Conservation (phyloP, 2,797 vertebrate species). For the Typhlichthys eigenmanni region DNA sequence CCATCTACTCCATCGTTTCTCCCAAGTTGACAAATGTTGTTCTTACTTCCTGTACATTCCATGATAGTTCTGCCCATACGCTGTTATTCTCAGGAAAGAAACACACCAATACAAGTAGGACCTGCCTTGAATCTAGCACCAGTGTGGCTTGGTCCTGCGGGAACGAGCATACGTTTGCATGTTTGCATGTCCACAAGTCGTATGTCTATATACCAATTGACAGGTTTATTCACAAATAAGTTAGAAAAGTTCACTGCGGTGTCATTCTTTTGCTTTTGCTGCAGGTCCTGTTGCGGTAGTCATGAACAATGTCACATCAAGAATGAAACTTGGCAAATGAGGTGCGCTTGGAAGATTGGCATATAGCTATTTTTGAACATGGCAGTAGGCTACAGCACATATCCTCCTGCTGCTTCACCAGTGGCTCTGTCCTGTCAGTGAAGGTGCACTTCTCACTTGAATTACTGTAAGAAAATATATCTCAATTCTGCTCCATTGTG, state of each 20-base stretch:
- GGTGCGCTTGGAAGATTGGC: conserved; percentile 7
- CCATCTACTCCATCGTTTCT: not conserved
- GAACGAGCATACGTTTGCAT: not conserved
- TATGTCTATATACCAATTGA: conserved; percentile 15
- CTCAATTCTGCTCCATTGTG: too few species aligned
- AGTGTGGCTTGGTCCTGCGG: conserved; percentile 31
- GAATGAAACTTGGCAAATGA: not conserved
- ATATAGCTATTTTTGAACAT: not conserved
- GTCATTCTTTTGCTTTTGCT: not conserved
- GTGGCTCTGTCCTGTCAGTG: too few species aligned
- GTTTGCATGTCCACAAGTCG: conserved; percentile 5
- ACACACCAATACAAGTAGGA: conserved; percentile 55
- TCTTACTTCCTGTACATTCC: conserved; percentile 39
- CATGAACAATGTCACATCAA: conserved; percentile 13
- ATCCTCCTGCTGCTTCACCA: too few species aligned
- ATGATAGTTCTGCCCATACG: conserved; percentile 50
- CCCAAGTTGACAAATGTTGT: conserved; percentile 10
- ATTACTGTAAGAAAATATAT: too few species aligned
- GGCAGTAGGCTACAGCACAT: too few species aligned
- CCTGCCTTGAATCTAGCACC: conserved; percentile 34
- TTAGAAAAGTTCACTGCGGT: not conserved
- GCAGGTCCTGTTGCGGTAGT: conserved; percentile 12
- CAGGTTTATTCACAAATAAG: conserved; percentile 28
- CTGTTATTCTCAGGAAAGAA: conserved; percentile 41
- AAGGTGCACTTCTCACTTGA: too few species aligned